phyloP scores from a whole-genome alignment of 2,113 vertebrate species.

The Fukomys damarensis region DNA sequence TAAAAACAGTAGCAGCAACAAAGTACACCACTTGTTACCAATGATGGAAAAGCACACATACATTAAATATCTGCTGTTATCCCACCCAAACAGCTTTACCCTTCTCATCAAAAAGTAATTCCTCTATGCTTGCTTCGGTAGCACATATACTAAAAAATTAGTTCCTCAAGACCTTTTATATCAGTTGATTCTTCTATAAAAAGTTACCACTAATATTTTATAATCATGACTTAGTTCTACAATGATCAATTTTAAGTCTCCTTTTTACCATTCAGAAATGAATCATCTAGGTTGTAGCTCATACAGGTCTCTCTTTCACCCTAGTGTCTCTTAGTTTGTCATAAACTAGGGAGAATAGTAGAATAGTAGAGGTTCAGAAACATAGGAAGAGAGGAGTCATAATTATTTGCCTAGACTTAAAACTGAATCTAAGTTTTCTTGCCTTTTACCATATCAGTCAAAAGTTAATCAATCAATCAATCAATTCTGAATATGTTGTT shows the following conservation, averaged over 20 bases:
- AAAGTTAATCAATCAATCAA: not conserved
- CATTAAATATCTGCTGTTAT: not conserved
- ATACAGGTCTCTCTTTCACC: not conserved
- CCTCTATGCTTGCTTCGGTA: no score
- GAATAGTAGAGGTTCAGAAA: not conserved
- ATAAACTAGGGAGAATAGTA: not conserved
- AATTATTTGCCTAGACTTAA: slow-evolving; percentile 20
- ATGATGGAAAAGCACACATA: not conserved
- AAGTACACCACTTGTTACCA: not conserved
- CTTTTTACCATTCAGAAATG: slow-evolving; percentile 19
- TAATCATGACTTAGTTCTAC: not conserved
- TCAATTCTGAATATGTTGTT: not conserved
- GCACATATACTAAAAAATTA: no score
- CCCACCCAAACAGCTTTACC: not conserved
- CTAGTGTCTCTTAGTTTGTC: not conserved
- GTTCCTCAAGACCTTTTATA: slow-evolving; percentile 3
- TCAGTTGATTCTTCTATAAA: not conserved
- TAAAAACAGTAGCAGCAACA: not conserved
- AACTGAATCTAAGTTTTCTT: not conserved
- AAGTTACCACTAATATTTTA: not conserved
- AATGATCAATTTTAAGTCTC: not conserved
- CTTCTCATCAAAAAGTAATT: slow-evolving; percentile 43
- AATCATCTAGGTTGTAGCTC: not conserved
- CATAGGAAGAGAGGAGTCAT: not conserved
- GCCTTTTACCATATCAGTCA: not conserved